Evolutionary conservation across 2,113 vertebrate genomes (phyloP).

Genomic region (Trichechus manatus): DNA sequence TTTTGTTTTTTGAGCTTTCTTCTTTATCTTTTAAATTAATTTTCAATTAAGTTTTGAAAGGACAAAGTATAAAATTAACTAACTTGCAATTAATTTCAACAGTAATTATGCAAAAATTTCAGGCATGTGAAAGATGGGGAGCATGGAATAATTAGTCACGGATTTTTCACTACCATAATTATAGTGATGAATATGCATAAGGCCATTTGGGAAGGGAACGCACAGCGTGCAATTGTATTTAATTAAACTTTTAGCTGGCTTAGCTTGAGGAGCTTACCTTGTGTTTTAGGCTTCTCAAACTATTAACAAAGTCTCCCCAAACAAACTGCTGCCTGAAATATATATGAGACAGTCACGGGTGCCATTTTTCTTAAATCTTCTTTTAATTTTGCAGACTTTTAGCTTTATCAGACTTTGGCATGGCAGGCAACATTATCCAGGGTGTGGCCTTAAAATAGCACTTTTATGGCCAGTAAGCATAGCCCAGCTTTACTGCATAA

Average conservation of each 20-base stretch:
- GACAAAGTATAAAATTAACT: slow-evolving; percentile 89
- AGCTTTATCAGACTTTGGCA: neutral
- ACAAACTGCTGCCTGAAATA: slow-evolving; percentile 41
- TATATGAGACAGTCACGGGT: slow-evolving; percentile 59
- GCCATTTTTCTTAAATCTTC: slow-evolving; percentile 53
- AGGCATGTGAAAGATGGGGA: slow-evolving; percentile 86
- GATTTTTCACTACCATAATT: slow-evolving; percentile 87
- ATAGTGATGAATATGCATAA: slow-evolving; percentile 91
- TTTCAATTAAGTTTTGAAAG: slow-evolving; percentile 88
- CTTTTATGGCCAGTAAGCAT: neutral
- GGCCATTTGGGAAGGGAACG: slow-evolving; percentile 84
- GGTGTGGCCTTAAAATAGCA: neutral
- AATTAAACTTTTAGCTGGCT: slow-evolving; percentile 89
- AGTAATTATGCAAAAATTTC: slow-evolving; percentile 89
- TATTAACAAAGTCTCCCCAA: slow-evolving; percentile 75
- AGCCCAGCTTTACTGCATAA: neutral
- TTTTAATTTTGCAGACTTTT: slow-evolving; percentile 26
- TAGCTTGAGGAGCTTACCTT: slow-evolving; percentile 76
- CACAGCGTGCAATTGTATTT: slow-evolving; percentile 87
- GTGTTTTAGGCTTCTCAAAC: slow-evolving; percentile 84
- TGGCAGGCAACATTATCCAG: accelerated
- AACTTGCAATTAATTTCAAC: slow-evolving; percentile 91
- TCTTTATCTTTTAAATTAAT: slow-evolving; percentile 80
- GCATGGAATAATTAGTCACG: slow-evolving; percentile 87
- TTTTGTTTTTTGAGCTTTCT: slow-evolving; percentile 35